Base-by-base conservation (phyloP, 1,140 invertebrate genomes). In the Ephestia elutella region DNA sequence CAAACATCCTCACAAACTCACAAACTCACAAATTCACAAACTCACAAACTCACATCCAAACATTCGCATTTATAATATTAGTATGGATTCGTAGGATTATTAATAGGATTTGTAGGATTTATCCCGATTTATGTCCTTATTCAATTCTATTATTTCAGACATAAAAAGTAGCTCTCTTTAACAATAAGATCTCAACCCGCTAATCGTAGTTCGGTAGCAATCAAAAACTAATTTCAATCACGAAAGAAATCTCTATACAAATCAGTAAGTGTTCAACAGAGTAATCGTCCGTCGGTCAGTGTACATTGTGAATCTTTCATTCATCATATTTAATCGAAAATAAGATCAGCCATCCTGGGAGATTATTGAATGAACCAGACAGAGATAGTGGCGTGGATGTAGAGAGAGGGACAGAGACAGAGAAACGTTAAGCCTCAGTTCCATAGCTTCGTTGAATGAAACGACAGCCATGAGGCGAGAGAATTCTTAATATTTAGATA, bases 281-380 rank as follows among this genome's bases (percentile, higher is more conserved):
- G 65, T 71, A 77, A 73, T 75, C 68, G 54, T 50, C 21, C 59
- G 61, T 70, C 61, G 49, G 53, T 72, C 69, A 59, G 59, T 56
- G 59, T 57, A 60, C 62, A 57, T 75, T 69, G 67, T 75, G 62
- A 71, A 69, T 69, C 65, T 73, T 75, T 73, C 75, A 84, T 84
- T 84, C 74, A 80, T 80, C 76, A 81, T 80, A 81, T 66, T 71
- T 76, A 78, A 81, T 78, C 73, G 68, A 70, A 78, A 75, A 82
- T 80, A 76, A 79, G 76, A 82, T 79, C 72, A 72, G 60, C 62
- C 60, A 66, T 71, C 59, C 53, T 64, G 59, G 53, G 64, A 70
- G 66, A 71, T 75, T 70, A 73, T 68, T 78, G 78, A 79, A 82
- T 78, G 75, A 68, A 75, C 71, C n/a, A 54, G 73, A 70, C 51